These are phyloP conservation scores for Platalea minor DNA, from an alignment of 2,797 vertebrate species.

Conservation along the genomic window DNA sequence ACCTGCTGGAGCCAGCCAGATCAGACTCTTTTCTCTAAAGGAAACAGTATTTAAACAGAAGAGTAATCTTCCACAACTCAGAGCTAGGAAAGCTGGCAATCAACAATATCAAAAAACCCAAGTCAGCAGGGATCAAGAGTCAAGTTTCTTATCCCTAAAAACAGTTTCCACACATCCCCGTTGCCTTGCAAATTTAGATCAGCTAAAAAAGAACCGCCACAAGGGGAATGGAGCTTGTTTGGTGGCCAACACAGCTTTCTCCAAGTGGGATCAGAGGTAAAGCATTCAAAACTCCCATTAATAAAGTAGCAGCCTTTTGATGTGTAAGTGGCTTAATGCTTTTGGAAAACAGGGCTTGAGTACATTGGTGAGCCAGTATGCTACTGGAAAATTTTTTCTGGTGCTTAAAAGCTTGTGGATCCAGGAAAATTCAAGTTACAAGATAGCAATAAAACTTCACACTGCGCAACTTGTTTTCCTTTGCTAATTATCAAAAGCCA, in stretches of 20 bases:
- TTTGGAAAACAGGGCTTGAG: neutral
- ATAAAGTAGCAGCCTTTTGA: neutral
- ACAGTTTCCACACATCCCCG: neutral
- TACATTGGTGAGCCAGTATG: neutral
- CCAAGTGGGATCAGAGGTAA: neutral
- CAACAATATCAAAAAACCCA: neutral
- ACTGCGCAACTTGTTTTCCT: neutral
- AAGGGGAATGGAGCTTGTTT: neutral
- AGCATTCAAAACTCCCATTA: neutral
- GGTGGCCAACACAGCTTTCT: neutral
- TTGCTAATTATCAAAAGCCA: constrained; percentile 2
- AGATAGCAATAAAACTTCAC: neutral
- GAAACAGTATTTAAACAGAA: neutral
- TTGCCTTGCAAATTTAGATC: neutral
- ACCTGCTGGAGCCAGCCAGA: neutral
- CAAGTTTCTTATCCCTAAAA: neutral
- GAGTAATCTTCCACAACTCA: neutral
- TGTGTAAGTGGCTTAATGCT: neutral
- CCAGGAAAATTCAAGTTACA: neutral
- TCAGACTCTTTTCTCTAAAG: neutral
- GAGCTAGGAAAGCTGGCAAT: neutral
- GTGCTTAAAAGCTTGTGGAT: neutral
- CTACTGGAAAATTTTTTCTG: neutral
- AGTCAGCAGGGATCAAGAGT: neutral
- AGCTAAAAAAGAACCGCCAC: neutral